Percentiles rank a stretch among this genome's conserved stretches.
phyloP scores from a whole-genome alignment of 1,140 invertebrate species.

The Caenorhabditis latens region DNA sequence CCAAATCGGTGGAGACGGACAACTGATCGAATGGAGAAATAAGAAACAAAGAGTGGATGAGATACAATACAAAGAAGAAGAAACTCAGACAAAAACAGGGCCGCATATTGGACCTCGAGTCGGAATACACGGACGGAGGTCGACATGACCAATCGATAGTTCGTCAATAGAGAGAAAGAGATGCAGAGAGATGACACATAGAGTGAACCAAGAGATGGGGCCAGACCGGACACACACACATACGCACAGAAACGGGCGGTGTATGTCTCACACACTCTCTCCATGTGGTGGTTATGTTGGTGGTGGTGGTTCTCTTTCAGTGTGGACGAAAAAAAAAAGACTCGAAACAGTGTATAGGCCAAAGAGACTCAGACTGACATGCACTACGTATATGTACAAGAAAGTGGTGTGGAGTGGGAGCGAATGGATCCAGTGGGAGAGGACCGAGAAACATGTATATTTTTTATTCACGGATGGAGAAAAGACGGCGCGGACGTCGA shows the following conservation, averaged over 20 bases:
- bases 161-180: background rate
- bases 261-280: background rate
- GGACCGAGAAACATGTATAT: background rate
- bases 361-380: background rate
- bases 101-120: background rate
- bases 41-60: constrained; percentile 21
- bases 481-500: background rate
- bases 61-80: background rate
- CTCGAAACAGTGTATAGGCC: background rate
- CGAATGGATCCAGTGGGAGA: background rate
- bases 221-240: constrained; percentile 15
- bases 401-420: background rate
- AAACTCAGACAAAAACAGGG: constrained; percentile 12
- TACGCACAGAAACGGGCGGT: constrained; percentile 3
- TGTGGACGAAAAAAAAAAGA: background rate
- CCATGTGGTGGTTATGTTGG: constrained; percentile 1
- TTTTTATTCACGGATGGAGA: constrained; percentile 17
- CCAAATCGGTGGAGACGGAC: background rate
- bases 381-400: constrained; percentile 25
- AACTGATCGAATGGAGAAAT: constrained; percentile 10
- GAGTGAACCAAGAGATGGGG: constrained; percentile 25
- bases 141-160: constrained; percentile 48
- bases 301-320: background rate
- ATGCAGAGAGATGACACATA: constrained; percentile 9
- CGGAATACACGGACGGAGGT: constrained; percentile 41